Base-by-base conservation (phyloP, 2,113 vertebrate genomes). In the Reinhardtius hippoglossoides region DNA sequence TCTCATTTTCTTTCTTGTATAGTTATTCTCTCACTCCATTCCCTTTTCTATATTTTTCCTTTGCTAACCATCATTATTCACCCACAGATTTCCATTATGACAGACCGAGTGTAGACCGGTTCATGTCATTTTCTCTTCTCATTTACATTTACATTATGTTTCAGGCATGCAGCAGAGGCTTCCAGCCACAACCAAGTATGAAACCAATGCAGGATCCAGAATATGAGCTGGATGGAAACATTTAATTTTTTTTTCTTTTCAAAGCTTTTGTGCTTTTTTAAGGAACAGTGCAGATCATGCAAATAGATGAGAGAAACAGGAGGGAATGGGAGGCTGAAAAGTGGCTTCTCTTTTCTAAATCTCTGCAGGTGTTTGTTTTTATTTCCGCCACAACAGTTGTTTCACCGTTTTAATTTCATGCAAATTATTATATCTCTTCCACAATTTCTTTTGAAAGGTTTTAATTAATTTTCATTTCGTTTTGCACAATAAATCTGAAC, bases 111-210 rank as follows among this genome's bases (percentile, higher is more conserved):
- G 9, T 73, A 79, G 86, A 83, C 85, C 80, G 85, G 84, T 77
- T 87, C 69, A 64, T 84, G 71, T 86, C 88, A 89, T 85, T 88
- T 89, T 87, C 89, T 80, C 75, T 74, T 87, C 87, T 88, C 81
- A 92, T 92, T 92, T 91, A 77, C 88, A 91, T 91, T 92, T 86
- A 83, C 89, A 88, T 91, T 88, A 83, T 16, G 27, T 80, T 81
- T 77, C 64, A 65, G 68, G 78, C 74, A 76, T 77, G 69, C 79
- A 72, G 61, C 87, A 84, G 86, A 91, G 31, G 31, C 31, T 31
- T 31, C 31, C 31, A 31, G 61, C 72, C 52, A 56, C 31, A 60
- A 62, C 9, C 15, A 71, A 60, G 55, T 79, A 54, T 67, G 18
- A 85, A 80, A 85, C 64, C 69, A 82, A 84, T 77, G 71, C 62